Evolutionary conservation across 2,797 vertebrate species (phyloP).

Genomic region (Malacoctenus gilli): DNA sequence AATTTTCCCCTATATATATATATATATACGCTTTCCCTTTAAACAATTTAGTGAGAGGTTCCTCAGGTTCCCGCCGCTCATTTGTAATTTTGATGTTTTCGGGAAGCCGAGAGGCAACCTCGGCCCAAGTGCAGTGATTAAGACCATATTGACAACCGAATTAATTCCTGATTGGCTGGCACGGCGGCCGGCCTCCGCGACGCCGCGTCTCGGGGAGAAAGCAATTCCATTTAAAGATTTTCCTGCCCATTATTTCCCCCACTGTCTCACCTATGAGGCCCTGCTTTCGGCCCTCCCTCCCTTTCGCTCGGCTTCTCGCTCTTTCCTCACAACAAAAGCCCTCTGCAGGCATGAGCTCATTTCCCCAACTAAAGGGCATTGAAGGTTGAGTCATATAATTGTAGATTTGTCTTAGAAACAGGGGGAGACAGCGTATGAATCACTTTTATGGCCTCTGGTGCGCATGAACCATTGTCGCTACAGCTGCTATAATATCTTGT

Average conservation of each 20-base stretch:
- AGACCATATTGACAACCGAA: slow-evolving; percentile 71
- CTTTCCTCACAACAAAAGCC: slow-evolving; percentile 28
- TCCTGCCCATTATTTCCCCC: slow-evolving; percentile 38
- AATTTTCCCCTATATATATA: neutral
- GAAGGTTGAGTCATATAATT: slow-evolving; percentile 72
- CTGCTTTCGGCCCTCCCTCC: slow-evolving; percentile 12
- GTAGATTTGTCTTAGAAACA: slow-evolving; percentile 69
- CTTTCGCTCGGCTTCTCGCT: neutral
- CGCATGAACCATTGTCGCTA: slow-evolving; percentile 56
- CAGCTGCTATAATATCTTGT: slow-evolving; percentile 71
- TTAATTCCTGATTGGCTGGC: slow-evolving; percentile 72
- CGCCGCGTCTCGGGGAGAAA: slow-evolving; percentile 49
- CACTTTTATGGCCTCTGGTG: slow-evolving; percentile 66
- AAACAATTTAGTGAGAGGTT: slow-evolving; percentile 19
- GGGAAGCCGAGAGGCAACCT: slow-evolving; percentile 45
- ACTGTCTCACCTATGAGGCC: slow-evolving; percentile 36
- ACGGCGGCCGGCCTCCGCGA: slow-evolving; percentile 39
- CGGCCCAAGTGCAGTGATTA: slow-evolving; percentile 63
- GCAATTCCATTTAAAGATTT: slow-evolving; percentile 67
- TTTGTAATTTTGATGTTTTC: slow-evolving; percentile 50
- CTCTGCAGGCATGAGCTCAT: slow-evolving; percentile 47
- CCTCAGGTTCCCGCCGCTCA: slow-evolving; percentile 13
- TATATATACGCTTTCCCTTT: neutral
- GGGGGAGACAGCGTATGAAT: slow-evolving; percentile 64
- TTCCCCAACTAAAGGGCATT: slow-evolving; percentile 63